Evolutionary conservation across 2,113 vertebrate species (phyloP).

Genomic region (Neogale vison): DNA sequence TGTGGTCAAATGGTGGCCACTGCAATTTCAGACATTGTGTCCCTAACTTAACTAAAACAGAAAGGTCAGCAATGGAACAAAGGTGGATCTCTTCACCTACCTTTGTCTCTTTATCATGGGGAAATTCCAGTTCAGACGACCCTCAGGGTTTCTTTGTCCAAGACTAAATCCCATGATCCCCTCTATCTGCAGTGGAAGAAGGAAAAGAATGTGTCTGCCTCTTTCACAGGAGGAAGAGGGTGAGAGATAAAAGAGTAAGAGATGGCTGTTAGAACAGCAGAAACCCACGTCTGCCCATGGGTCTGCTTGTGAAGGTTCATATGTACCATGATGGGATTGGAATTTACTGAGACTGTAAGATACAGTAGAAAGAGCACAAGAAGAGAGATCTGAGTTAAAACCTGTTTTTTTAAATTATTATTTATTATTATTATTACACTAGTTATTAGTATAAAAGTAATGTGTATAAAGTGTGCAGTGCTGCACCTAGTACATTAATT

Average conservation of each 20-base stretch:
- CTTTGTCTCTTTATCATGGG: neutral
- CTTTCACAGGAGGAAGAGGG: neutral
- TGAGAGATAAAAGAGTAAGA: neutral
- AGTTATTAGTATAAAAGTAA: neutral
- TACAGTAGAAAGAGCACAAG: neutral
- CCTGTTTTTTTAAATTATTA: neutral
- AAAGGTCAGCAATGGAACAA: neutral
- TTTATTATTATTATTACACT: neutral
- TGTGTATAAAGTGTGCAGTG: neutral
- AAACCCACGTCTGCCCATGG: neutral
- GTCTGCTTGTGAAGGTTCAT: neutral
- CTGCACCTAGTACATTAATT: neutral
- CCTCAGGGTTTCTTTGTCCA: neutral
- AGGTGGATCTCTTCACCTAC: neutral
- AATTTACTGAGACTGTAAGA: neutral
- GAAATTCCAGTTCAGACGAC: neutral
- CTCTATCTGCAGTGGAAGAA: neutral
- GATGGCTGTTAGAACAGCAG: neutral
- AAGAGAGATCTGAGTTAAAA: neutral
- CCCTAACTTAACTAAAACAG: neutral
- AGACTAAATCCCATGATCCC: neutral
- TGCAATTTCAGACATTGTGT: neutral
- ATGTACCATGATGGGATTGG: fast-evolving
- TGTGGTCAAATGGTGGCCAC: neutral
- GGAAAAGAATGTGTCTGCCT: neutral